Percentiles rank a stretch among this genome's conserved stretches.
phyloP scores from a whole-genome alignment of 2,888 invertebrate genomes.

The Idaea biselata region DNA sequence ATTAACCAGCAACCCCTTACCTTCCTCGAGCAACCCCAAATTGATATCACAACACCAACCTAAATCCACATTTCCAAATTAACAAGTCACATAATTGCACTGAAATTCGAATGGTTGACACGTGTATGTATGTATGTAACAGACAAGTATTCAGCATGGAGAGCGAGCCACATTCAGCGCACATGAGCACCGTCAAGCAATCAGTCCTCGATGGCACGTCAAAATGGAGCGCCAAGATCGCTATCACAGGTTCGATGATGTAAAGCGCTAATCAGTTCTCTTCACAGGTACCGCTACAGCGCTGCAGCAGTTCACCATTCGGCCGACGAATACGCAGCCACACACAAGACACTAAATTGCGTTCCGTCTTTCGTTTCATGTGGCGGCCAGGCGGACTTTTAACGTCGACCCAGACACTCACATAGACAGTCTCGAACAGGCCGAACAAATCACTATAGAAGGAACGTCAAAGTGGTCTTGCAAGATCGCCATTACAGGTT shows the following conservation, averaged over 20 bases:
- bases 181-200: constrained; percentile 99
- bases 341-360: constrained; percentile 66
- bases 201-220: constrained; percentile 99
- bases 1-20: not conserved
- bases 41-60: not conserved
- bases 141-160: constrained; percentile 98
- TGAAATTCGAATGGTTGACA: constrained; percentile 43
- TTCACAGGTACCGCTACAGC: constrained; percentile 33
- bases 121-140: constrained; percentile 72
- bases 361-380: constrained; percentile 76
- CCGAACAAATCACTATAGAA: constrained; percentile 98
- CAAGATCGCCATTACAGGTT: constrained; percentile 99
- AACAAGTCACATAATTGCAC: constrained; percentile 11
- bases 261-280: constrained; percentile 41
- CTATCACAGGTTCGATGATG: constrained; percentile 97
- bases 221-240: constrained; percentile 99
- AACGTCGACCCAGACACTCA: constrained; percentile 98
- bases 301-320: constrained; percentile 40
- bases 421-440: constrained; percentile 98
- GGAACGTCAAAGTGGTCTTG: constrained; percentile 99
- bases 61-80: not conserved
- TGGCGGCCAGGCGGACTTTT: constrained; percentile 93
- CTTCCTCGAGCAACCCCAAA: not conserved
- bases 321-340: constrained; percentile 24
- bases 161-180: constrained; percentile 94